These are phyloP conservation scores for Hypotaenidia philippensis DNA, from an alignment of 2,797 vertebrate species.

Conservation along the genomic window DNA sequence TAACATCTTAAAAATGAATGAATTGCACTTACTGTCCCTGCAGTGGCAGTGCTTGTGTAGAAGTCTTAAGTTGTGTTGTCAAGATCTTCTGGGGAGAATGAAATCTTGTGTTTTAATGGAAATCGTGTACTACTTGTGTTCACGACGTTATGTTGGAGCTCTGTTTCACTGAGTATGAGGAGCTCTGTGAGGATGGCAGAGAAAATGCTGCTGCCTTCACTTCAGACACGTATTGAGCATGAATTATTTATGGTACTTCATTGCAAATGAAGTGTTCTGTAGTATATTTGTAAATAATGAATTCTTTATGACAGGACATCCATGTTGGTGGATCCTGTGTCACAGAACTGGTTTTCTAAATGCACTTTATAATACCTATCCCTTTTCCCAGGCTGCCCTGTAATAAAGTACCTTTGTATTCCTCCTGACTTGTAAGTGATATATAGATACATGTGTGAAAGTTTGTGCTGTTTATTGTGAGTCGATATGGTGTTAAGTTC, in stretches of 20 bases:
- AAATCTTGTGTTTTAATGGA: not conserved
- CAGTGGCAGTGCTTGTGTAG: not conserved
- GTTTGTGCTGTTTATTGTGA: not conserved
- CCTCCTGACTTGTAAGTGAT: not conserved
- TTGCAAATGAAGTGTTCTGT: constrained; percentile 27
- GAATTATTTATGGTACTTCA: constrained; percentile 51
- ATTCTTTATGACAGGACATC: constrained; percentile 43
- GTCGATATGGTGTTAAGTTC: not conserved
- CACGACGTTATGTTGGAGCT: not conserved
- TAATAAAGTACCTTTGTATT: not conserved
- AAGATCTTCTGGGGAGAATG: not conserved
- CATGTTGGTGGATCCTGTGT: not conserved
- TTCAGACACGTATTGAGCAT: not conserved
- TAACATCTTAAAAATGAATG: not conserved
- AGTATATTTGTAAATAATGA: constrained; percentile 51
- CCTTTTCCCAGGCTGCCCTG: not conserved
- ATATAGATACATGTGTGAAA: not conserved
- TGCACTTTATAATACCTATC: not conserved
- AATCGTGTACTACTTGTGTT: not conserved
- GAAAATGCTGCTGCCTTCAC: not conserved
- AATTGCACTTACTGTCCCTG: not conserved
- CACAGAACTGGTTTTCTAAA: constrained; percentile 6
- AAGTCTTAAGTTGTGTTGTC: not conserved
- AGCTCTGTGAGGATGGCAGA: accelerated
- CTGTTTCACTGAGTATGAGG: not conserved